A percentile compares a stretch with the other conserved stretches of the same genome.
Evolutionary conservation across 2,888 invertebrate genomes (phyloP).

Genomic region (Luperina nickerlii): DNA sequence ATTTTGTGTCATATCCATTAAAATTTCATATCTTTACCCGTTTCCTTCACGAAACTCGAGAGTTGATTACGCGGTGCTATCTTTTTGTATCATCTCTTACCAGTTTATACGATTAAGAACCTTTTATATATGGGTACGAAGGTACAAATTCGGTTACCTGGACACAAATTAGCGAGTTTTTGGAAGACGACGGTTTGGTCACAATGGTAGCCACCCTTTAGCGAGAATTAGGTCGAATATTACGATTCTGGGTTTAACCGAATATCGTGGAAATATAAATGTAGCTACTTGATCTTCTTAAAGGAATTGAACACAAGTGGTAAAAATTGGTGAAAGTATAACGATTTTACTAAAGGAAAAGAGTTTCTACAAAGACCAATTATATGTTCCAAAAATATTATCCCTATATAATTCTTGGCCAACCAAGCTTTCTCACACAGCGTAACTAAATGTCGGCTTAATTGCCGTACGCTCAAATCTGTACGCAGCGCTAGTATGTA

Average conservation of each 20-base stretch:
- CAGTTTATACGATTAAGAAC: slow-evolving; percentile 27
- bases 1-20: slow-evolving; percentile 63
- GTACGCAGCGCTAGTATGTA: slow-evolving; percentile 28
- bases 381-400: not conserved
- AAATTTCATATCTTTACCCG: slow-evolving; percentile 68
- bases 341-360: not conserved
- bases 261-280: slow-evolving; percentile 44
- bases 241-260: slow-evolving; percentile 34
- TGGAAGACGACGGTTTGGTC: slow-evolving; percentile 67
- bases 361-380: not conserved
- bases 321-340: not conserved
- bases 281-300: slow-evolving; percentile 20
- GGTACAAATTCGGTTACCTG: slow-evolving; percentile 42
- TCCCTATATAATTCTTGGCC: not conserved
- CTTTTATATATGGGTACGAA: slow-evolving; percentile 33
- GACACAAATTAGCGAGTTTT: slow-evolving; percentile 65
- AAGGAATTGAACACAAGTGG: not conserved
- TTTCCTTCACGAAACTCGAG: slow-evolving; percentile 67
- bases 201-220: slow-evolving; percentile 68
- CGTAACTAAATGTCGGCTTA: slow-evolving; percentile 8
- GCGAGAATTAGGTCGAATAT: slow-evolving; percentile 63
- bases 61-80: slow-evolving; percentile 74
- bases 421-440: not conserved
- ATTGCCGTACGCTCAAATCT: slow-evolving; percentile 44
- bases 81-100: slow-evolving; percentile 61